phyloP scores from a whole-genome alignment of 2,113 vertebrate species.

The Elanoides forficatus region DNA sequence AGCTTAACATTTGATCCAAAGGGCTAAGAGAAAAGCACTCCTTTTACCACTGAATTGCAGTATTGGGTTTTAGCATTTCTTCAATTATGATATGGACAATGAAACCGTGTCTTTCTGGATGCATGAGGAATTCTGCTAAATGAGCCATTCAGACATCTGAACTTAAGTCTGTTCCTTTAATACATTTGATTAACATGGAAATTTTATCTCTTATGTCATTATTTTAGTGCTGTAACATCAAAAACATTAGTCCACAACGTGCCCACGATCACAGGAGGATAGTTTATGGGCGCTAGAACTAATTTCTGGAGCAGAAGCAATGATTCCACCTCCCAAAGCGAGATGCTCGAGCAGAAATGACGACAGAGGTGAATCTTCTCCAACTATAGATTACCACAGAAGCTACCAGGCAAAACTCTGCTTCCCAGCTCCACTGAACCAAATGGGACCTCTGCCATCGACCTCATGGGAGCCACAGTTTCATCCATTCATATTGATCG shows the following conservation, averaged over 20 bases:
- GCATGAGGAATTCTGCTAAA: neutral
- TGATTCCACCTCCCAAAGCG: neutral
- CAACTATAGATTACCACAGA: neutral
- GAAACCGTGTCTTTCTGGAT: neutral
- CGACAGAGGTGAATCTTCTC: neutral
- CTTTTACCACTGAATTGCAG: neutral
- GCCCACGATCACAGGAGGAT: neutral
- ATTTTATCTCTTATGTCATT: neutral
- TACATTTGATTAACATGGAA: neutral
- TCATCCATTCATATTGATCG: rapidly evolving
- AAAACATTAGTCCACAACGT: neutral
- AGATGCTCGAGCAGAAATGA: neutral
- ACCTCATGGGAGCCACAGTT: neutral
- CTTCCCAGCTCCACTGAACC: neutral
- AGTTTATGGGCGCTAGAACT: neutral
- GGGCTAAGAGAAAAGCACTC: neutral
- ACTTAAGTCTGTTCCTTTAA: neutral
- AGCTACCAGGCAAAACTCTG: neutral
- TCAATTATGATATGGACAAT: neutral
- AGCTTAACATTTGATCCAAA: neutral
- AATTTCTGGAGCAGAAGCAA: neutral
- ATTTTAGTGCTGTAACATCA: neutral
- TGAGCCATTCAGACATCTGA: neutral
- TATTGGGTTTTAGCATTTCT: neutral
- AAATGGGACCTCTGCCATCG: neutral